phyloP scores from a whole-genome alignment of 2,888 invertebrate species.

The Tipula unca region DNA sequence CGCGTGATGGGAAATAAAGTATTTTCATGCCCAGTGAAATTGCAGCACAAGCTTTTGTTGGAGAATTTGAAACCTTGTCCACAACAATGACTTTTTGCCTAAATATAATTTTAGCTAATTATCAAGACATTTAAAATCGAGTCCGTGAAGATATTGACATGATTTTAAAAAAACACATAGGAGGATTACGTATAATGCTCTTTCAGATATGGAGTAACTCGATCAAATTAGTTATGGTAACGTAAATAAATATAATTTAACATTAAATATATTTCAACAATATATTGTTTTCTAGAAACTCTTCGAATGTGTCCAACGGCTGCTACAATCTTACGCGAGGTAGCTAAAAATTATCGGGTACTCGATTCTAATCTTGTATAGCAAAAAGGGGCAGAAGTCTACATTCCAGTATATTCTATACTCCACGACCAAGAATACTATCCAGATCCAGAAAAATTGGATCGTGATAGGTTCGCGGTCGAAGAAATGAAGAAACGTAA shows the following conservation, averaged over 20 bases:
- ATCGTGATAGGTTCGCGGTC: constrained; percentile 51
- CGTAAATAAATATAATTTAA: constrained; percentile 17
- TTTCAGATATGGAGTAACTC: constrained; percentile 44
- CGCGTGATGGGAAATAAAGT: constrained; percentile 29
- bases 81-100: constrained; percentile 38
- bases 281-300: constrained; percentile 41
- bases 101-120: constrained; percentile 37
- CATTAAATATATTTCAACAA: too few relatives aligned
- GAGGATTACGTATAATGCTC: constrained; percentile 43
- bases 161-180: constrained; percentile 33
- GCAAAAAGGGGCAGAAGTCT: constrained; percentile 45
- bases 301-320: constrained; percentile 48
- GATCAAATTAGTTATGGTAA: constrained; percentile 44
- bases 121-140: constrained; percentile 39
- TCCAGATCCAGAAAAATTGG: constrained; percentile 52
- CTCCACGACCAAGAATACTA: constrained; percentile 53
- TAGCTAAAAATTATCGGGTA: constrained; percentile 43
- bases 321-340: constrained; percentile 41
- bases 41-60: constrained; percentile 42
- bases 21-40: constrained; percentile 30
- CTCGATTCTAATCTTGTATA: constrained; percentile 42
- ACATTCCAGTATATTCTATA: constrained; percentile 49
- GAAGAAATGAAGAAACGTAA: constrained; percentile 44
- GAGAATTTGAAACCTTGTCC: constrained; percentile 44
- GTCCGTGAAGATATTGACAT: constrained; percentile 31